These are phyloP conservation scores for Cynopterus brachyotis DNA, from an alignment of 2,113 vertebrate species.

Conservation along the genomic window DNA sequence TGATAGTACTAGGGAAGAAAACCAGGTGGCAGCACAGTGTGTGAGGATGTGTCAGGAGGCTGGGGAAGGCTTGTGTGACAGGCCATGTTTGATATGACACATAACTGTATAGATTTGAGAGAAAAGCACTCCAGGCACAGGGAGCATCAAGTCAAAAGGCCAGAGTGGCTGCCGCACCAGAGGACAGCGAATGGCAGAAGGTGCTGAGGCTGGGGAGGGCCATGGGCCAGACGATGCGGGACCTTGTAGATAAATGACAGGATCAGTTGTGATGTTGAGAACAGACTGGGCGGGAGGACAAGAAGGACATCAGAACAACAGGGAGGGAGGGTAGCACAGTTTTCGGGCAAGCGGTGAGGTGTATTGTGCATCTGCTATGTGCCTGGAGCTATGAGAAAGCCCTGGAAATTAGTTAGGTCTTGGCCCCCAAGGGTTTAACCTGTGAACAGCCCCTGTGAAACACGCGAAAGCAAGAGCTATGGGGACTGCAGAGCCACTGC, in stretches of 20 bases:
- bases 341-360: neutral
- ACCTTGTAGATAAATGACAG: neutral
- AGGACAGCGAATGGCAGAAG: neutral
- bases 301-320: neutral
- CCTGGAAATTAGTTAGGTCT: neutral
- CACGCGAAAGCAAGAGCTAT: neutral
- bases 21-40: too few relatives aligned
- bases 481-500: neutral
- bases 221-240: neutral
- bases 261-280: neutral
- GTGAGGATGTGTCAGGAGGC: neutral
- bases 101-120: neutral
- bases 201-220: neutral
- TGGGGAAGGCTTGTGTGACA: neutral
- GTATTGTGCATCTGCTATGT: neutral
- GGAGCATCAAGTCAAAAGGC: neutral
- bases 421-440: too few relatives aligned
- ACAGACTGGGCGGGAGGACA: neutral
- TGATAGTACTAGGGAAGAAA: neutral
- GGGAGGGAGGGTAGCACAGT: rapidly evolving
- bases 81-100: neutral
- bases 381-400: neutral
- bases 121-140: neutral
- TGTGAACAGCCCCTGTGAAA: too few relatives aligned
- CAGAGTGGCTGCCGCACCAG: neutral